Percentiles rank a stretch among this genome's conserved stretches.
Evolutionary conservation across 2,888 invertebrate genomes (phyloP).

Genomic region (Homarus gammarus): DNA sequence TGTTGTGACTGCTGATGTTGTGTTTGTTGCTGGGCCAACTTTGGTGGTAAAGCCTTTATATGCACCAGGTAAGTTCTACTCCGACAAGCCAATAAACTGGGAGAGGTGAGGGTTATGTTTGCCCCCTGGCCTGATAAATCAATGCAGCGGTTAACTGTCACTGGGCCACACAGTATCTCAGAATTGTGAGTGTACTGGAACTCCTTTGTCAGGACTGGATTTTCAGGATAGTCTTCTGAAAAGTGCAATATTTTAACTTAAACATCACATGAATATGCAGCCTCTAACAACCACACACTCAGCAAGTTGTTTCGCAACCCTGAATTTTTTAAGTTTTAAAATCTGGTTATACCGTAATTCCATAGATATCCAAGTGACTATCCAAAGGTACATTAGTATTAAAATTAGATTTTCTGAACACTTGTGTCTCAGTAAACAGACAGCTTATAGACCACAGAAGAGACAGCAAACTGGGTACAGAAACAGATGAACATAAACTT

Average conservation of each 20-base stretch:
- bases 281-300: no score
- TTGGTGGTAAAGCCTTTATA: conserved; percentile 84
- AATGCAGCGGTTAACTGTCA: conserved; percentile 88
- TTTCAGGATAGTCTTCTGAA: conserved; percentile 67
- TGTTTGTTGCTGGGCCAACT: conserved; percentile 25
- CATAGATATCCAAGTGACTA: no score
- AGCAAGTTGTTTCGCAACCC: no score
- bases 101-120: conserved; percentile 91
- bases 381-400: no score
- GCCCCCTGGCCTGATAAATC: conserved; percentile 92
- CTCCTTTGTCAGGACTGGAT: conserved; percentile 83
- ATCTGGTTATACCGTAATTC: no score
- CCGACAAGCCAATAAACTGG: conserved; percentile 88
- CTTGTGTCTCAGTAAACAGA: no score
- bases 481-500: no score
- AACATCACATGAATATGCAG: no score
- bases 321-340: no score
- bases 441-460: no score
- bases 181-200: conserved; percentile 91
- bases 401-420: no score
- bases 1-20: conserved; percentile 18
- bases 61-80: conserved; percentile 90
- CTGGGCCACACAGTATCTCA: conserved; percentile 93
- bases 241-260: neutral
- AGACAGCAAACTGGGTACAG: no score